These are phyloP conservation scores for Diplazon laetatorius DNA, from an alignment of 2,888 invertebrate genomes.

Conservation along the genomic window DNA sequence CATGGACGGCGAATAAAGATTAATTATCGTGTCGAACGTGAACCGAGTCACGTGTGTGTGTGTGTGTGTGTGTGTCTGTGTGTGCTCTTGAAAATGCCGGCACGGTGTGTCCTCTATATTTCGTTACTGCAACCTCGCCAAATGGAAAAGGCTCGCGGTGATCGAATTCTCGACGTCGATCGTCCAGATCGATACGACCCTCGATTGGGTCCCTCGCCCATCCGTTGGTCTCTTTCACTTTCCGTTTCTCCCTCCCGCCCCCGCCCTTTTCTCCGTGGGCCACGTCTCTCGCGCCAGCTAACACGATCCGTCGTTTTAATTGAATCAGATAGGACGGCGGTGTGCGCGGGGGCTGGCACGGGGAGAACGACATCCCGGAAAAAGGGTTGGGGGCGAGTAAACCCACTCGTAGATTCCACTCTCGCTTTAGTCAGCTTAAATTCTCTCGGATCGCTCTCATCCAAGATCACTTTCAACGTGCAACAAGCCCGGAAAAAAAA, in stretches of 20 bases:
- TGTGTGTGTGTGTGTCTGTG: too few species aligned
- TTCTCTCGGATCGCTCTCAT: conserved; percentile 37
- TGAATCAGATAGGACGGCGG: conserved; percentile 69
- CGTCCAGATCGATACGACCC: conserved; percentile 62
- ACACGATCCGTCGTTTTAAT: conserved; percentile 68
- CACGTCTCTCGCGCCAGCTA: conserved; percentile 19
- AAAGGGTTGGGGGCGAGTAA: too few species aligned
- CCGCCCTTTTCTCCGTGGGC: conserved; percentile 40
- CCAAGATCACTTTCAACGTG: conserved; percentile 6
- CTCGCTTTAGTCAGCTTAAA: conserved; percentile 47
- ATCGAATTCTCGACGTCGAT: conserved; percentile 65
- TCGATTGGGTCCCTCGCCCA: conserved; percentile 36
- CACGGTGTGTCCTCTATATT: conserved; percentile 12
- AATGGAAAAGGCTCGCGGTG: conserved; percentile 29
- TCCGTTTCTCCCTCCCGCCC: conserved; percentile 28
- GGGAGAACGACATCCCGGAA: conserved; percentile 51
- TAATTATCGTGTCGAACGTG: conserved; percentile 54
- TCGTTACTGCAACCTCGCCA: conserved; percentile 9
- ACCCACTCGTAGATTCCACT: conserved; percentile 31
- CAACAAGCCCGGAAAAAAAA: conserved; percentile 1
- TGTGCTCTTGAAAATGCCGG: conserved; percentile 40
- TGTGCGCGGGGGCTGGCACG: too few species aligned
- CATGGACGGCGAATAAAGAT: conserved; percentile 56
- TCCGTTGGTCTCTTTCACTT: conserved; percentile 46
- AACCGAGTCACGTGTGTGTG: too few species aligned